Percentiles rank a stretch among this genome's conserved stretches.
These are phyloP conservation scores for Euproctis similis DNA, from an alignment of 2,888 invertebrate species.

Conservation along the genomic window DNA sequence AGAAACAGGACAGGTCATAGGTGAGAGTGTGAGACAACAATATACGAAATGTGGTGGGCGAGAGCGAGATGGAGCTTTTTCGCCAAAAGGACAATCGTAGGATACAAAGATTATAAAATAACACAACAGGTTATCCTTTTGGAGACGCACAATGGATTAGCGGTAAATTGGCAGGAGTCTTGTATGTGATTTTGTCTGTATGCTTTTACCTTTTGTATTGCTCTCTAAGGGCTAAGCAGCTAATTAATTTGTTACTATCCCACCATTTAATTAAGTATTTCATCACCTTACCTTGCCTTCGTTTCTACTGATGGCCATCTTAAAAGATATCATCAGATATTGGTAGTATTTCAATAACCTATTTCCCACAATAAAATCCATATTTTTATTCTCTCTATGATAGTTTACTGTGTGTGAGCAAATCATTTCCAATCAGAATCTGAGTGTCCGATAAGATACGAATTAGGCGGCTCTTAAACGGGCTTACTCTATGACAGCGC, in stretches of 20 bases:
- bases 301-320: no score
- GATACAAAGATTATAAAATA: constrained; percentile 44
- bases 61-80: constrained; percentile 22
- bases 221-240: no score
- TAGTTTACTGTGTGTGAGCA: constrained; percentile 1
- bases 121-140: no score
- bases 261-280: no score
- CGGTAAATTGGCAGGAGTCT: no score
- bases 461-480: constrained; percentile 23
- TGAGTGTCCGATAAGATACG: constrained; percentile 14
- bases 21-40: constrained; percentile 25
- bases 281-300: no score
- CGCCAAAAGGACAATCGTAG: constrained; percentile 40
- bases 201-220: no score
- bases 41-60: not conserved
- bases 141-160: no score
- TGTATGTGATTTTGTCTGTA: no score
- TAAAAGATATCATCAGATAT: no score
- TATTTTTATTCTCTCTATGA: not conserved
- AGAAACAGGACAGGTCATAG: constrained; percentile 31
- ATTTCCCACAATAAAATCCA: not conserved
- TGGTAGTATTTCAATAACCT: no score
- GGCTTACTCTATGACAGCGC: constrained; percentile 48
- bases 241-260: no score
- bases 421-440: constrained; percentile 4